phyloP scores from a whole-genome alignment of 2,888 invertebrate species.

The Thalpophila matura region DNA sequence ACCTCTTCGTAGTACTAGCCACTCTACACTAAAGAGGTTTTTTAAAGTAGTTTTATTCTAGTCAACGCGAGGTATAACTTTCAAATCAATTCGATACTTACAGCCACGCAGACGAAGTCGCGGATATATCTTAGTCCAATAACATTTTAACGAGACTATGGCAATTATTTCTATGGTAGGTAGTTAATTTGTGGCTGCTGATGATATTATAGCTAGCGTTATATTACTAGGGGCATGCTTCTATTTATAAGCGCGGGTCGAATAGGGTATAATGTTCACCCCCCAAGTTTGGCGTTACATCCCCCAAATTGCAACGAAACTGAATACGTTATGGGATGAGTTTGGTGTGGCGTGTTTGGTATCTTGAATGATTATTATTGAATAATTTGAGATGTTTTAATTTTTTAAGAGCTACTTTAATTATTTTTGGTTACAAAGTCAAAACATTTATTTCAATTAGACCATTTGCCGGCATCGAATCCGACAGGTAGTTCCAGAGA shows the following conservation, averaged over 20 bases:
- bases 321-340: conserved; percentile 3
- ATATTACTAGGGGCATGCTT: conserved; percentile 16
- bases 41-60: no score
- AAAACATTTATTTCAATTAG: no score
- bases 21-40: no score
- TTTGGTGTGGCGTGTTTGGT: neutral
- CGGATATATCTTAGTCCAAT: conserved; percentile 5
- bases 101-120: neutral
- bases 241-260: conserved; percentile 34
- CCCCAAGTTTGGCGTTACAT: conserved; percentile 45
- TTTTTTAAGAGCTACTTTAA: neutral
- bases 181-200: conserved; percentile 18
- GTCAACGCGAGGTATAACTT: no score
- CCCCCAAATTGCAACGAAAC: conserved; percentile 38
- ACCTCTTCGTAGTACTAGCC: no score
- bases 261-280: conserved; percentile 26
- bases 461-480: no score
- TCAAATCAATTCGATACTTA: no score
- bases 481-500: no score
- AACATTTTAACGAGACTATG: conserved; percentile 36
- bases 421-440: no score
- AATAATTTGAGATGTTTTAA: no score
- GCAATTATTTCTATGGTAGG: conserved; percentile 41
- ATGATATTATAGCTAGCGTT: conserved; percentile 34
- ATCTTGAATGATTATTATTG: neutral